These are phyloP conservation scores for Herminia tarsipennalis DNA, from an alignment of 2,888 invertebrate species.

Conservation along the genomic window DNA sequence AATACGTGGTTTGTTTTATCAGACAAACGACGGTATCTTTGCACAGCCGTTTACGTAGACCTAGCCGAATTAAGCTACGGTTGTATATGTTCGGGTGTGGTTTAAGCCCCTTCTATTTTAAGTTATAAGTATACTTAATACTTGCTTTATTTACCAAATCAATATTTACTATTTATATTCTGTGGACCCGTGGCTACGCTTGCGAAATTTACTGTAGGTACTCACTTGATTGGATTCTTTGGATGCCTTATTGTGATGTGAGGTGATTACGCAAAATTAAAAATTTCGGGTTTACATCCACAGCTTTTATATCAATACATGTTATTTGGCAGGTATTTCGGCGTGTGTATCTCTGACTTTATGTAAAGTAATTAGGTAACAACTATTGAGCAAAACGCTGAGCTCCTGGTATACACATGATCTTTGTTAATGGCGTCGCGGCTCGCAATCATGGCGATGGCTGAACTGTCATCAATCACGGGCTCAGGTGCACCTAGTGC, in stretches of 20 bases:
- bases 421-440: constrained; percentile 57
- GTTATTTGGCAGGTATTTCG: no score
- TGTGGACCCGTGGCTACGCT: no score
- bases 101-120: background rate
- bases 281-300: no score
- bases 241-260: no score
- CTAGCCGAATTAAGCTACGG: constrained; percentile 27
- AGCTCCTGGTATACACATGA: constrained; percentile 12
- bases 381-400: constrained; percentile 2
- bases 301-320: no score
- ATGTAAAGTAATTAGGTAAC: constrained; percentile 1
- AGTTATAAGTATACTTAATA: background rate
- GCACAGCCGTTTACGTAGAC: constrained; percentile 38
- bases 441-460: constrained; percentile 75
- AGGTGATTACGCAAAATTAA: no score
- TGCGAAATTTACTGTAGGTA: no score
- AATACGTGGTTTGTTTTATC: constrained; percentile 68
- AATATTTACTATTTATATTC: no score
- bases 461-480: constrained; percentile 78
- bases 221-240: no score
- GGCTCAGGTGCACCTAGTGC: constrained; percentile 72
- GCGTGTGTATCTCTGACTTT: no score
- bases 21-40: constrained; percentile 49
- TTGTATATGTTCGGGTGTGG: constrained; percentile 4
- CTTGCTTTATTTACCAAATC: no score